These are phyloP conservation scores for Probaryconus sp. DNA, from an alignment of 1,140 invertebrate genomes.

Conservation along the genomic window DNA sequence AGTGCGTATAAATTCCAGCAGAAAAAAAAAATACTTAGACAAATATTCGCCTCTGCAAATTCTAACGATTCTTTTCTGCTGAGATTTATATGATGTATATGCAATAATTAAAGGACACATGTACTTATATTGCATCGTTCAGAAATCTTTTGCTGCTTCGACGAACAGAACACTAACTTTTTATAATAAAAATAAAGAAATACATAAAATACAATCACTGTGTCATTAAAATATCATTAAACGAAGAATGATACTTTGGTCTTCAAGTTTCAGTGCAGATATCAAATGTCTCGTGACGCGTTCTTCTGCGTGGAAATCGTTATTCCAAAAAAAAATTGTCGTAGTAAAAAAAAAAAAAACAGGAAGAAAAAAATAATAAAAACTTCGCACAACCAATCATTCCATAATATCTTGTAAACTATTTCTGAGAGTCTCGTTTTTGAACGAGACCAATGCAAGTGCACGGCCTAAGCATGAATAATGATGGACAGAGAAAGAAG, in stretches of 20 bases:
- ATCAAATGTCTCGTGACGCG: no score
- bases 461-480: slow-evolving; percentile 56
- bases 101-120: slow-evolving; percentile 5
- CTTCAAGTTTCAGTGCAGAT: no score
- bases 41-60: no score
- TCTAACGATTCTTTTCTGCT: no score
- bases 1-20: no score
- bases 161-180: slow-evolving; percentile 28
- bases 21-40: no score
- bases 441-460: slow-evolving; percentile 46
- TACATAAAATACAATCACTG: slow-evolving; percentile 18
- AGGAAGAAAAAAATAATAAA: slow-evolving; percentile 1
- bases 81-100: no score
- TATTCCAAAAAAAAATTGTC: no score
- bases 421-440: slow-evolving; percentile 37
- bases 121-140: slow-evolving; percentile 33
- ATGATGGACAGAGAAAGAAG: slow-evolving; percentile 32
- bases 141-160: slow-evolving; percentile 38
- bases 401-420: slow-evolving; percentile 40
- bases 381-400: slow-evolving; percentile 17
- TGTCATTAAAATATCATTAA: slow-evolving; percentile 2
- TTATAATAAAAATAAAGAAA: no score
- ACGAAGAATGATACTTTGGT: no score
- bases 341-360: neutral
- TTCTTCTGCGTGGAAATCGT: no score